Base-by-base conservation (phyloP, 2,888 invertebrate species). In the Ephialtes manifestator region DNA sequence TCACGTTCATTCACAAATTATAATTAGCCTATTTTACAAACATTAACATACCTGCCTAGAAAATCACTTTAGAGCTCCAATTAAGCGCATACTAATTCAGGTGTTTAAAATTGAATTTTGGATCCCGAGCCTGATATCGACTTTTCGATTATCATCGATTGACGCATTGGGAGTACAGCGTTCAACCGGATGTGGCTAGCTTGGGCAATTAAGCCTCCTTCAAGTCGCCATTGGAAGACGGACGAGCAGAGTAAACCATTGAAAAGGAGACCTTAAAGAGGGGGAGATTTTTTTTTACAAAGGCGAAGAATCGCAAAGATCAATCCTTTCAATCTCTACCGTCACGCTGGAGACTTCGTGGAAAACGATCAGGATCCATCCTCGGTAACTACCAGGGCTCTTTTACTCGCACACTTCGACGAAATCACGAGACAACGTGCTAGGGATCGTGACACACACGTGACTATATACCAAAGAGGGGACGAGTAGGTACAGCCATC, bases 141-240 rank as follows among this genome's bases (percentile, higher is more conserved):
- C 81, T 84, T 86, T 79, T 87, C 86, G 87, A 87, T 86, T 84
- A 81, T 74, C 70, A 83, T 84, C 83, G 75, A 80, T 20, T 46
- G 28, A 63, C 75, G 70, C 31, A 24, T 53, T 35, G 60, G 51
- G 80, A 28, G 13, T 15, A n/a, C 24, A 58, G 24, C 71, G 24
- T 13, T 39, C 39, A 72, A 24, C 60, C 74, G 74, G 74, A 74
- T 74, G 46, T 60, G 46, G 67, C 72, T 71, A 53, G 67, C 77
- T 70, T 67, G 72, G 68, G 87, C 85, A 87, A 85, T 87, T 87
- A 87, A 87, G 81, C 70, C 80, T 81, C 71, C 65, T 53, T 11
- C 74, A 35, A 18, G 55, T 78, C 72, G 60, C 58, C 70, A 24
- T 24, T 60, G 58, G 55, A 67, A 78, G 74, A 70, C 60, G 43